Evolutionary conservation across 2,888 invertebrate genomes (phyloP).

Genomic region (Vannuccia rotundouncinata): DNA sequence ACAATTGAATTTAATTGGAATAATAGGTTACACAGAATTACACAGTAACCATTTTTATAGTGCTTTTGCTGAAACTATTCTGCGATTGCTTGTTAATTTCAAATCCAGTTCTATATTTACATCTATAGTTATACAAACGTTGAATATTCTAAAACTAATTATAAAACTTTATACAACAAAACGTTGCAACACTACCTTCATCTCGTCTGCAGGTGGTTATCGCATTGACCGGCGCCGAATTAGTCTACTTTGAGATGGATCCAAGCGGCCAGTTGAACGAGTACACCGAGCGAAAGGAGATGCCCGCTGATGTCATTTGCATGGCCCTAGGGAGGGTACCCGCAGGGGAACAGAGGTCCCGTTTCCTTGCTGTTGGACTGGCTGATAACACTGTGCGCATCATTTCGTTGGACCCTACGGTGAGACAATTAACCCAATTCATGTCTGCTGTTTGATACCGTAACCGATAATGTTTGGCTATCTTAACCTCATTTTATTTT

Average conservation of each 20-base stretch:
- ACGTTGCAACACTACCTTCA: too few relatives aligned
- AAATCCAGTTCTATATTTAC: too few relatives aligned
- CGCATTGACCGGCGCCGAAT: constrained; percentile 88
- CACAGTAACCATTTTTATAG: too few relatives aligned
- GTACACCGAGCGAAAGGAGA: constrained; percentile 90
- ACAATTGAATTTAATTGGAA: too few relatives aligned
- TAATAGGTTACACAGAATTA: too few relatives aligned
- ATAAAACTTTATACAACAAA: too few relatives aligned
- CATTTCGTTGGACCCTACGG: constrained; percentile 86
- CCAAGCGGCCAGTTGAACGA: constrained; percentile 94
- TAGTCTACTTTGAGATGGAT: constrained; percentile 99
- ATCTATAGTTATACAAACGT: too few relatives aligned
- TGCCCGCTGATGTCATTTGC: constrained; percentile 92
- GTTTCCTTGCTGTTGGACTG: constrained; percentile 89
- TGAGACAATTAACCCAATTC: constrained; percentile 61
- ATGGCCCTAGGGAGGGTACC: constrained; percentile 95
- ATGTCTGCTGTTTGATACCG: constrained; percentile 42
- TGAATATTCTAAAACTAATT: too few relatives aligned
- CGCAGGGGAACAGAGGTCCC: constrained; percentile 82
- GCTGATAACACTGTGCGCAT: constrained; percentile 93
- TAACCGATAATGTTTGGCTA: too few relatives aligned
- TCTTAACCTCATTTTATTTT: too few relatives aligned
- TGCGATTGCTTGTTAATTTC: too few relatives aligned
- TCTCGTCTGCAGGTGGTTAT: constrained; percentile 74
- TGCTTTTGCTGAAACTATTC: too few relatives aligned